Evolutionary conservation across 2,888 invertebrate genomes (phyloP), one percentile per base, ranked within the genome.

Genomic region (Cheiracanthium punctorium): DNA sequence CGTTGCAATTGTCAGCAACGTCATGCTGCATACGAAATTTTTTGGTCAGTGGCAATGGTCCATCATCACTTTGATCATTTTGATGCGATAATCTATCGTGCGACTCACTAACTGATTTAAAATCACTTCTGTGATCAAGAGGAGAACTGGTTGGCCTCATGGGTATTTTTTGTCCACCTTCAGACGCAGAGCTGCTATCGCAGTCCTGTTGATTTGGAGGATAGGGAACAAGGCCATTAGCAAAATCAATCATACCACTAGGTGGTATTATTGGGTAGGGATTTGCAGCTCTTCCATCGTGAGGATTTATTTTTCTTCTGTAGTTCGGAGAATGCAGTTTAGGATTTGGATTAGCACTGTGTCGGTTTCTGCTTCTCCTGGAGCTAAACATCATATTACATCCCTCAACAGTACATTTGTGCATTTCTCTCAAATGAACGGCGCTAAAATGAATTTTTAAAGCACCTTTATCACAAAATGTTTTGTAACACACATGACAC

Each of bases 301-400:
- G 97, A 0, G 97, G 97, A 28, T 97, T 97, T 90, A 97, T 97
- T 93, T 98, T 98, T 90, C 98, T 93, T 87, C 98, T 93, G 89
- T 98, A 93, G 91, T 98, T 98, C 0, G 98, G 98, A 81, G 98
- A 97, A 92, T 99, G 99, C 24, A 99, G 93, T 92, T 99, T 99
- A 0, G 99, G 99, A 92, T 99, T 99, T 0, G 98, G 98, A 92
- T 99, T 99, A 12, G 98, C 98, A 92, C 97, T 97, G 92, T 99
- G 99, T 1, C 99, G 94, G 91, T 99, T 99, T 75, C 99, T 94
- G 32, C 98, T 98, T 89, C 99, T 93, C 89, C 99, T 94, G 14
- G 98, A 98, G 92, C 98, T 98, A 91, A 99, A 99, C 97, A 98
- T 98, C 97, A 98, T 98, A 91, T 97, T 98, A 92, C 99, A 99